These are phyloP conservation scores for Taenioides sp. DNA, from an alignment of 2,797 vertebrate genomes.

Conservation along the genomic window DNA sequence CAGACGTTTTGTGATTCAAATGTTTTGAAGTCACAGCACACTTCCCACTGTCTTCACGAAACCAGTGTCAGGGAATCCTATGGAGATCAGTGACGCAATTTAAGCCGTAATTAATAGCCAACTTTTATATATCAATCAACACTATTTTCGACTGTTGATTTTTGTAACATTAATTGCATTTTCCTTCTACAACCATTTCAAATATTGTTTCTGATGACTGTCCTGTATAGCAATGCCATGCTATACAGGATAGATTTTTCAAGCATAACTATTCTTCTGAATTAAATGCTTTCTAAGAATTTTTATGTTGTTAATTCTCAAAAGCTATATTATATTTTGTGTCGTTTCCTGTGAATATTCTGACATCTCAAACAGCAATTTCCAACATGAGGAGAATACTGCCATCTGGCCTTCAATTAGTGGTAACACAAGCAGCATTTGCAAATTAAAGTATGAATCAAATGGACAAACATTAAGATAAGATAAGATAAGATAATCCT, in stretches of 20 bases:
- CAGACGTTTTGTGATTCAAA: conserved; percentile 76
- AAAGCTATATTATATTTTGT: neutral
- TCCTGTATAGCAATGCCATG: neutral
- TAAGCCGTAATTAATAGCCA: conserved; percentile 27
- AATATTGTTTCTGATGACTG: neutral
- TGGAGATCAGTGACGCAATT: conserved; percentile 45
- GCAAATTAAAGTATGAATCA: conserved; percentile 27
- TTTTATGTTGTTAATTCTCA: neutral
- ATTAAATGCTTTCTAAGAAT: neutral
- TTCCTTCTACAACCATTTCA: neutral
- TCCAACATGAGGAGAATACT: conserved; percentile 72
- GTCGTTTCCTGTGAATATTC: conserved; percentile 29
- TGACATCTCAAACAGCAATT: conserved; percentile 34
- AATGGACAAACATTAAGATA: neutral
- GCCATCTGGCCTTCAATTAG: conserved; percentile 67
- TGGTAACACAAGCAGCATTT: conserved; percentile 55
- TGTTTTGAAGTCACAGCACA: conserved; percentile 69
- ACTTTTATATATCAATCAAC: conserved; percentile 6
- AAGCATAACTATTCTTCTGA: neutral
- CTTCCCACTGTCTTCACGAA: conserved; percentile 53
- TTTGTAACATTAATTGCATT: neutral
- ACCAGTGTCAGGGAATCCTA: conserved; percentile 51
- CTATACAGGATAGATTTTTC: neutral
- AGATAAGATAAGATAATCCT: too few species aligned
- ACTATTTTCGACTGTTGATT: neutral